phyloP scores from a whole-genome alignment of 2,113 vertebrate genomes.

The chimpanzee (Pan troglodytes) region NHGRI_mPanTro3-v2.1_pri NC_072411.2:112528001-112528500 shows the following conservation, averaged over 20 bases:
- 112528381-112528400: neutral
- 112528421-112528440: neutral
- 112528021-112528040: neutral
- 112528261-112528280: neutral
- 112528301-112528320: neutral
- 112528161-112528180: neutral
- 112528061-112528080: neutral
- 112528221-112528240: slow-evolving; percentile 4
- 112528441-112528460: neutral
- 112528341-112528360: neutral
- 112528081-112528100: neutral
- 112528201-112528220: neutral
- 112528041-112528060: neutral
- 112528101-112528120: neutral
- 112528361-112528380: neutral
- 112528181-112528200: neutral
- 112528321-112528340: neutral
- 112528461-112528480: neutral
- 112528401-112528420: neutral
- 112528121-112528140: neutral
- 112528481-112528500: neutral
- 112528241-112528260: neutral
- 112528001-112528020: neutral
- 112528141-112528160: neutral
- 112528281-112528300: neutral